These are phyloP conservation scores for Leptopilina drosophilae DNA, from an alignment of 2,888 invertebrate species.

Conservation along the genomic window DNA sequence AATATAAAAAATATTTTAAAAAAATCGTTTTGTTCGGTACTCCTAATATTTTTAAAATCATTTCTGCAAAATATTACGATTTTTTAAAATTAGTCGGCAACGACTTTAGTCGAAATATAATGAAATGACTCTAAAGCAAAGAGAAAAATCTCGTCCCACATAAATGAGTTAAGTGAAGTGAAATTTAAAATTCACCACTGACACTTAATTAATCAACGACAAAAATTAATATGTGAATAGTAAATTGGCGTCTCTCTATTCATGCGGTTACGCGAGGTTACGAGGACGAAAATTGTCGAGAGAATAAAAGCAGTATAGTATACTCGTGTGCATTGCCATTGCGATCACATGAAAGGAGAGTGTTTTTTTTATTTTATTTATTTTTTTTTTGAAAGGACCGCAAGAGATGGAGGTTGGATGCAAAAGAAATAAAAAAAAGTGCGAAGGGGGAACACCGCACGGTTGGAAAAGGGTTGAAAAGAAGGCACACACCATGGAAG, in stretches of 20 bases:
- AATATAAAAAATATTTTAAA: too few relatives aligned
- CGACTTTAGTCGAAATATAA: too few relatives aligned
- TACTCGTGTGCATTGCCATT: slow-evolving; percentile 23
- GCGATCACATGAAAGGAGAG: slow-evolving; percentile 10
- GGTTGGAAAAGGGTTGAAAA: slow-evolving; percentile 4
- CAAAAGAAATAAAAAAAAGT: background rate
- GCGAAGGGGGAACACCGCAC: background rate
- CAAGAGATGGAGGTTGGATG: slow-evolving; percentile 13
- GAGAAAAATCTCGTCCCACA: too few relatives aligned
- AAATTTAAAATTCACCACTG: slow-evolving; percentile 1
- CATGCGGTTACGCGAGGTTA: background rate
- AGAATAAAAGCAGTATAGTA: slow-evolving; percentile 17
- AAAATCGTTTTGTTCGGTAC: too few relatives aligned
- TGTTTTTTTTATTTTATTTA: too few relatives aligned
- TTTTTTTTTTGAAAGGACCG: slow-evolving; percentile 34
- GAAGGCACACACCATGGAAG: slow-evolving; percentile 1
- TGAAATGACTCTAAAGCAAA: too few relatives aligned
- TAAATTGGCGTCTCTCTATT: slow-evolving; percentile 31
- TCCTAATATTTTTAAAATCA: too few relatives aligned
- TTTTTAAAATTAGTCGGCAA: too few relatives aligned
- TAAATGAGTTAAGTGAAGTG: too few relatives aligned
- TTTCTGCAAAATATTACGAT: too few relatives aligned
- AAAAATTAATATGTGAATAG: background rate
- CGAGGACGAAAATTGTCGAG: slow-evolving; percentile 18
- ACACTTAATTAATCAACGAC: slow-evolving; percentile 17